Evolutionary conservation across 1,140 invertebrate genomes (phyloP), one percentile per base, ranked within the genome.

Genomic region (Batillaria attramentaria): DNA sequence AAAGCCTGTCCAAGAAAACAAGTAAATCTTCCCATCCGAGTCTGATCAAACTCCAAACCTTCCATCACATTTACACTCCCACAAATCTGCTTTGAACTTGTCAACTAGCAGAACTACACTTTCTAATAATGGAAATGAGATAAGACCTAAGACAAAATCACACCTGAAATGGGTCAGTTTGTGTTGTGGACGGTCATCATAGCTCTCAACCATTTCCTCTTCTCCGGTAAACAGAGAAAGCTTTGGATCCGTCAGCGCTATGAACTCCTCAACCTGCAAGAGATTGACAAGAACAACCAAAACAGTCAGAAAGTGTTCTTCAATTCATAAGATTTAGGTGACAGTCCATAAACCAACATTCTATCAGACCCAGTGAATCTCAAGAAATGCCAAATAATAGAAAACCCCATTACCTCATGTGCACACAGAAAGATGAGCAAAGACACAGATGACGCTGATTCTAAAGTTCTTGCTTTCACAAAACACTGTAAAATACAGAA

Each of bases 191-290:
- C 93, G 87, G 74, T 93, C 92, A 87, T 95, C 94, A 33, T 91
- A 88, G 81, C 93, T 91, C 83, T 92, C 83, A 10, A 88, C 83
- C 70, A 85, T 84, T 35, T 91, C 89, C 85, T 94, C 94, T 20
- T 91, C 87, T 4, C 94, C 94, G 83, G 92, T 94, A 86, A 95
- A 95, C 54, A 96, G 89, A 43, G 94, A 93, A 77, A 96, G 89
- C 88, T 93, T 94, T 73, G 95, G 93, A 93, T 96, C 93, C 54
- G 94, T 95, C 66, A 96, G 92, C 50, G 95, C 94, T 79, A 96
- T 92, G 87, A 93, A 95, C 90, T 96, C 95, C 72, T 89, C 88
- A 24, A 88, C 85, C 88, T 89, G 77, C 62, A 82, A 77, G 24
- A 37, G n/a, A 33, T 76, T 39, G n/a, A 57, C 43, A 74, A 4